phyloP scores from a whole-genome alignment of 2,113 vertebrate species.

The Isichthys henryi region DNA sequence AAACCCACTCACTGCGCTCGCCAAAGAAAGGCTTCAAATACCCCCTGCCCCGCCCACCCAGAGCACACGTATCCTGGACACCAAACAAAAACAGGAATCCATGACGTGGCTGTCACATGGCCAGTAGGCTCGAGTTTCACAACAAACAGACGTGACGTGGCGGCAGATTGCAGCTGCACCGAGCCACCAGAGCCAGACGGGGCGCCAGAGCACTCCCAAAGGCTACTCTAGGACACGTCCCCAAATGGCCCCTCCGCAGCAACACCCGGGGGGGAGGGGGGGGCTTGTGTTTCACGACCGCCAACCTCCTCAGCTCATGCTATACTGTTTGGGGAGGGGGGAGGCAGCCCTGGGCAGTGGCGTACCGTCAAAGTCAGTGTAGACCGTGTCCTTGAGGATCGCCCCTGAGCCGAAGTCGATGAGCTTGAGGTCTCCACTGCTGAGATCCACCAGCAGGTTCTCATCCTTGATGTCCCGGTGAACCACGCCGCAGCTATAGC shows the following conservation, averaged over 20 bases:
- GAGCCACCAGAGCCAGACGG: neutral
- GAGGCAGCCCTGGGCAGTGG: neutral
- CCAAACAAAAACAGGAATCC: constrained; percentile 63
- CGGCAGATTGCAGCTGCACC: constrained; percentile 43
- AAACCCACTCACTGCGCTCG: neutral
- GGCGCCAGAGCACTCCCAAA: neutral
- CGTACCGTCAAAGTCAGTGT: constrained; percentile 96
- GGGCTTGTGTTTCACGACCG: neutral
- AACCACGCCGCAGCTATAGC: constrained; percentile 86
- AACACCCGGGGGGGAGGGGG: neutral
- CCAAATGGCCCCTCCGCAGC: neutral
- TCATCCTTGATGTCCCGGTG: constrained; percentile 97
- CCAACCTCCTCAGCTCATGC: neutral
- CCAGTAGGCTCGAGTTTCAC: constrained; percentile 74
- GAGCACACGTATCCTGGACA: constrained; percentile 60
- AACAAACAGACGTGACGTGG: constrained; percentile 85
- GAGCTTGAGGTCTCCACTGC: constrained; percentile 87
- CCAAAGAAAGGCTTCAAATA: constrained; percentile 3
- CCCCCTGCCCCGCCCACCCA: constrained; percentile 2
- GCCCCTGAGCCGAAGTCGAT: constrained; percentile 97
- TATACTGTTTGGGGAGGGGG: neutral
- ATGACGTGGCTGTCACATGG: constrained; percentile 71
- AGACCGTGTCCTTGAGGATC: constrained; percentile 93
- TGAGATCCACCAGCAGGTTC: constrained; percentile 89
- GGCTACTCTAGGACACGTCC: neutral